These are phyloP conservation scores for Nansenia antarctica DNA, from an alignment of 2,113 vertebrate genomes.

Conservation along the genomic window DNA sequence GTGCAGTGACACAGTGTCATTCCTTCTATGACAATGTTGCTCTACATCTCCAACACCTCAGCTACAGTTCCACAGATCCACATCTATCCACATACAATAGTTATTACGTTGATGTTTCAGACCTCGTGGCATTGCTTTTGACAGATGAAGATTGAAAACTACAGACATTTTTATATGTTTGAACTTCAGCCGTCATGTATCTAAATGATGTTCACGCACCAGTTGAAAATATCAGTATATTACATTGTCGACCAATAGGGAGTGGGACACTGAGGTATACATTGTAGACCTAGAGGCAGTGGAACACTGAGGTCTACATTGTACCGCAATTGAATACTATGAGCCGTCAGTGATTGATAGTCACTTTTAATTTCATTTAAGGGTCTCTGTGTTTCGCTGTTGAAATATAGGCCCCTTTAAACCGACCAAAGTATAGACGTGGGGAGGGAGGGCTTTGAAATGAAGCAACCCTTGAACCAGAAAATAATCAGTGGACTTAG, in stretches of 20 bases:
- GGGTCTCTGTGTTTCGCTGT: slow-evolving; percentile 39
- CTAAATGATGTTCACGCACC: slow-evolving; percentile 23
- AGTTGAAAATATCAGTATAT: slow-evolving; percentile 36
- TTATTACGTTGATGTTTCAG: no score
- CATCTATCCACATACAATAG: no score
- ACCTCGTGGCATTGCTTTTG: no score
- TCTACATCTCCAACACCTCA: no score
- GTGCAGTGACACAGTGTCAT: no score
- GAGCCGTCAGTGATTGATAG: slow-evolving; percentile 56
- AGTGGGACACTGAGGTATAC: slow-evolving; percentile 4
- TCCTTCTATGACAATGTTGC: no score
- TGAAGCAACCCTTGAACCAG: slow-evolving; percentile 63
- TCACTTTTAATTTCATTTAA: slow-evolving; percentile 60
- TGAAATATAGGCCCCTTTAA: slow-evolving; percentile 59
- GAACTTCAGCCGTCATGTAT: not conserved
- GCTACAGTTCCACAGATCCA: no score
- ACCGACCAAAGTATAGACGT: slow-evolving; percentile 52
- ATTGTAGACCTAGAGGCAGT: slow-evolving; percentile 4
- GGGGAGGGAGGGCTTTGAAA: slow-evolving; percentile 63
- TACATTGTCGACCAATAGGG: not conserved
- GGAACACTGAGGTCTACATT: slow-evolving; percentile 12
- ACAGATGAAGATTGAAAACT: not conserved
- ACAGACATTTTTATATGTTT: not conserved
- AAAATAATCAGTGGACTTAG: slow-evolving; percentile 73
- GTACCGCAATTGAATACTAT: slow-evolving; percentile 48